Evolutionary conservation across 2,888 invertebrate species (phyloP), one percentile per base, ranked within the genome.

Genomic region (Drosophila rellima): DNA sequence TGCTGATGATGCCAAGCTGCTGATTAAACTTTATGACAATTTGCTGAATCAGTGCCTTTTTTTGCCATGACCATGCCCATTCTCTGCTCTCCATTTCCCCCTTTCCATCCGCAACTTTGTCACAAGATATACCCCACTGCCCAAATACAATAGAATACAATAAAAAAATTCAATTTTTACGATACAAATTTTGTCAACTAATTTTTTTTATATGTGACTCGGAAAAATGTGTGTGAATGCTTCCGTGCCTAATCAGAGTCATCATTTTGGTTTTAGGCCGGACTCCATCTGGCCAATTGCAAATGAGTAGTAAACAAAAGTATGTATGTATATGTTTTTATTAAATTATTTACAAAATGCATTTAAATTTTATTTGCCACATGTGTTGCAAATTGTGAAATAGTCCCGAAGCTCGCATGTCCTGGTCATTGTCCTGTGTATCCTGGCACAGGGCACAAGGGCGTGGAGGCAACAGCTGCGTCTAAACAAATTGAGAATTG

Each of bases 11-110:
- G 78, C 78, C 70, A 82, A 80, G 87, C 80, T 90, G 84, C 91
- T 91, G 91, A 91, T 90, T 89, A 91, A 90, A 91, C 83, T 87
- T 88, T 84, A 90, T 90, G 90, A 83, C 83, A 82, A 81, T 82
- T 89, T 90, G 90, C 90, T 90, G 91, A 80, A 89, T 90, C 90
- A 90, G 88, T 86, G 69, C 54, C 26, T 26, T 75, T 75, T 50
- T 51, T 15, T 45, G 26, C 48, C 33, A 15, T 18, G 50, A 2
- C 50, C 20, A 50, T 13, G 35, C n/a, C 15, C 37, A 18, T 18
- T 17, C 6, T 31, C 2, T 13, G 11, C 42, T 31, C 15, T 20
- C 18, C 17, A 18, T 18, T 13, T 40, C 20, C 18, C 17, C 11
- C 6, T 4, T 18, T 18, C 40, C 2, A 2, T 20, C 18, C 6